Percentiles rank a stretch among this genome's conserved stretches.
Conservation (phyloP, 2,888 invertebrate genomes). For the Drosophila incognita region DNA sequence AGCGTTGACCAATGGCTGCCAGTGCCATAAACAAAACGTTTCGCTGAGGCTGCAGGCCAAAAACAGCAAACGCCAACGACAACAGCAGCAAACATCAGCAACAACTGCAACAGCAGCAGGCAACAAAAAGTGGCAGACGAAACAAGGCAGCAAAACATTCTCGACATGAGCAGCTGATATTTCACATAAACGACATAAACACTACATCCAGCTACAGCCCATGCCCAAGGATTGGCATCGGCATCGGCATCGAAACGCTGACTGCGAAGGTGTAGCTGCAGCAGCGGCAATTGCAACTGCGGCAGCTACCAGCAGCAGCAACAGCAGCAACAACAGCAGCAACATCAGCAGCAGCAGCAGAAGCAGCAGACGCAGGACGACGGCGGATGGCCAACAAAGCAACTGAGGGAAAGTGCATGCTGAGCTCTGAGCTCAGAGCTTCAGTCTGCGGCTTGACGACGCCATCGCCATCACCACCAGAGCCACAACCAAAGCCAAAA, state of each 20-base stretch:
- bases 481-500: constrained; percentile 31
- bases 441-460: constrained; percentile 50
- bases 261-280: constrained; percentile 23
- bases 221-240: constrained; percentile 40
- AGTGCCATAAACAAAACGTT: constrained; percentile 77
- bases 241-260: constrained; percentile 38
- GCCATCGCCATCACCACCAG: constrained; percentile 63
- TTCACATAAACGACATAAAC: constrained; percentile 83
- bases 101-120: constrained; percentile 39
- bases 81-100: constrained; percentile 39
- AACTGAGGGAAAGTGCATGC: constrained; percentile 53
- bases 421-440: constrained; percentile 15
- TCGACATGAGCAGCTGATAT: constrained; percentile 83
- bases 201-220: constrained; percentile 59
- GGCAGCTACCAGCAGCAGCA: constrained; percentile 45
- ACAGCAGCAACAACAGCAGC: constrained; percentile 20
- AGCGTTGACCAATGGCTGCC: constrained; percentile 75
- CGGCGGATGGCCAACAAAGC: constrained; percentile 78
- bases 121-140: constrained; percentile 75
- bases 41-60: constrained; percentile 50
- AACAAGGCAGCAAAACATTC: constrained; percentile 78
- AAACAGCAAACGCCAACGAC: constrained; percentile 48
- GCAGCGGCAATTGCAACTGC: constrained; percentile 44
- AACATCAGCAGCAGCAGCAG: constrained; percentile 31
- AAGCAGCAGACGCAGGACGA: constrained; percentile 23